Base-by-base conservation (phyloP, 2,113 vertebrate species). In the Oreotragus oreotragus region DNA sequence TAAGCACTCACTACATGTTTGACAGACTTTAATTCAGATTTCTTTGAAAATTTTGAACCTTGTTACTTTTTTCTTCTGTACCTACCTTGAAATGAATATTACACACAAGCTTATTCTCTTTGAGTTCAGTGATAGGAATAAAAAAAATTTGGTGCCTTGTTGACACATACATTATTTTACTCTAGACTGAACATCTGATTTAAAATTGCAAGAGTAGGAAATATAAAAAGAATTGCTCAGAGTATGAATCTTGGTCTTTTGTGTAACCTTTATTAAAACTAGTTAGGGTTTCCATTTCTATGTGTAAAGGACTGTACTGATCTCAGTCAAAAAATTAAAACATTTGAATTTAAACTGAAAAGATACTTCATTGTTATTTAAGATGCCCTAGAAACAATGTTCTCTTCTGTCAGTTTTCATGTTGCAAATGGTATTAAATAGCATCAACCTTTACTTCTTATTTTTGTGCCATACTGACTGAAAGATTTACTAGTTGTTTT, bases 31-130 rank as follows among this genome's bases (percentile, higher is more conserved):
- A 91, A 49, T 93, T 96, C 92, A 51, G 58, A 81, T 92, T 36
- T 89, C n/a, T n/a, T n/a, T n/a, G n/a, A n/a, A n/a, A n/a, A 84
- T 88, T 97, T 95, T 84, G 64, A 96, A 43, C 10, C 13, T 81
- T 55, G 49, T 45, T 95, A 43, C 66, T 84, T 91, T 84, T 66
- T 77, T 73, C 64, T 92, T 77, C 27, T 70, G 1, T 73, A 15
- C 27, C n/a, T 84, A 43, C 45, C 36, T 89, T 84, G 57, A 81
- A 77, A 66, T 93, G 55, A 91, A 36, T 47, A 43, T 45, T 86
- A 64, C 2, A 28, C 5, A 90, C 33, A 87, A 83, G 80, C 23
- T 81, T 83, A 39, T 16, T 55, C 33, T 55, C 33, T n/a, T 53
- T 83, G 51, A 76, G n/a, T 90, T 84, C 28, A 97, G 36, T 12